Conservation (phyloP, 2,797 vertebrate genomes). For the Acipenser oxyrinchus region DNA sequence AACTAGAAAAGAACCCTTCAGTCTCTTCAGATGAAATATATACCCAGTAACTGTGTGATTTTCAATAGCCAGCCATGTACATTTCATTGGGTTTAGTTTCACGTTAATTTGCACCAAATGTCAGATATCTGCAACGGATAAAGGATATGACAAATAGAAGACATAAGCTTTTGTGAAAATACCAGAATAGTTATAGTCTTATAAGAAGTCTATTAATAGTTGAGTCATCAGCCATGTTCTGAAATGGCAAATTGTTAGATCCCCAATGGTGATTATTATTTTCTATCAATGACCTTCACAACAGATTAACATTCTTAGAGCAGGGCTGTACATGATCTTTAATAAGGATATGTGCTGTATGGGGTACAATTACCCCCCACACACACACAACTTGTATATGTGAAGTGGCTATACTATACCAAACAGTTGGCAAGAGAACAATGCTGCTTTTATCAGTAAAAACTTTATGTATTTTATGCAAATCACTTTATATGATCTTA, state of each 20-base stretch:
- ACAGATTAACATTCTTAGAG: constrained; percentile 74
- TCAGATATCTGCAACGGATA: constrained; percentile 37
- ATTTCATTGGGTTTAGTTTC: constrained; percentile 40
- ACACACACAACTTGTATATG: constrained; percentile 15
- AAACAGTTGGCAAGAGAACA: background rate
- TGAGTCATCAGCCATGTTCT: constrained; percentile 66
- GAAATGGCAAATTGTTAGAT: constrained; percentile 74
- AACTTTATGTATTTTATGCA: no score
- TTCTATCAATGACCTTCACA: constrained; percentile 73
- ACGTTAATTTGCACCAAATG: constrained; percentile 50
- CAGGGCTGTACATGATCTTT: constrained; percentile 63
- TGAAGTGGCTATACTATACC: constrained; percentile 5
- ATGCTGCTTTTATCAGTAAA: constrained; percentile 7
- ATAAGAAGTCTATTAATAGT: constrained; percentile 53
- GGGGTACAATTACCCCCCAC: constrained; percentile 7
- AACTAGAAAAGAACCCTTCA: background rate
- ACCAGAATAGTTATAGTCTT: constrained; percentile 46
- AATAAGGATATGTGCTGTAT: constrained; percentile 64
- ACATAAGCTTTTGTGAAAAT: constrained; percentile 40
- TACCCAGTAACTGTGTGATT: constrained; percentile 34
- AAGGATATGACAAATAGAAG: constrained; percentile 32
- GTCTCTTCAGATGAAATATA: constrained; percentile 28
- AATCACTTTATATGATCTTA: no score
- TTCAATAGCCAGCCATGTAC: constrained; percentile 40
- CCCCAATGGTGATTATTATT: constrained; percentile 66